Conservation (phyloP, 2,888 invertebrate genomes). For the Brenthis daphne region DNA sequence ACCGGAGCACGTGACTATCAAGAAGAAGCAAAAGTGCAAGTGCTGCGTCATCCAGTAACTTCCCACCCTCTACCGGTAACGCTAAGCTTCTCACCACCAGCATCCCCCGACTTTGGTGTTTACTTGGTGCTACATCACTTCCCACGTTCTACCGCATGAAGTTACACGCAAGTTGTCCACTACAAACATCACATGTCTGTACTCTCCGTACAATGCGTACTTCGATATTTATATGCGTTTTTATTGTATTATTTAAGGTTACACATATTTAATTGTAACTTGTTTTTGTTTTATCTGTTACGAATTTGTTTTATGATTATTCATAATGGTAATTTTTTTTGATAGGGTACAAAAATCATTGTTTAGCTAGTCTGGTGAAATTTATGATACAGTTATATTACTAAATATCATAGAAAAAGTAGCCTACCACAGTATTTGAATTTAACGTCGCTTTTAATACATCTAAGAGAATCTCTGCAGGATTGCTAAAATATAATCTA, state of each 20-base stretch:
- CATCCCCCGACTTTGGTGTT: conserved; percentile 56
- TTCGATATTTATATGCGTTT: conserved; percentile 36
- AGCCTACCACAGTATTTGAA: conserved; percentile 30
- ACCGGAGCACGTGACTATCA: conserved; percentile 95
- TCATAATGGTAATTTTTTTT: conserved; percentile 48
- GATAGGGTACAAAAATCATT: conserved; percentile 71
- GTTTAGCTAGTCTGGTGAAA: conserved; percentile 67
- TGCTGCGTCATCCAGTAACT: conserved; percentile 95
- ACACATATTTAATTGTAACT: conserved; percentile 29
- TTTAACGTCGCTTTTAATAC: conserved; percentile 34
- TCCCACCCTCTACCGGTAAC: conserved; percentile 51
- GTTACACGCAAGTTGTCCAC: conserved; percentile 43
- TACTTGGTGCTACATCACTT: conserved; percentile 72
- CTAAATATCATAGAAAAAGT: conserved; percentile 38
- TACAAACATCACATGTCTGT: conserved; percentile 12
- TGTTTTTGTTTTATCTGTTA: conserved; percentile 40
- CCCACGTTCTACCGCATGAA: conserved; percentile 48
- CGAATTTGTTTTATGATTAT: conserved; percentile 36
- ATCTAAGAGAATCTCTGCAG: conserved; percentile 65
- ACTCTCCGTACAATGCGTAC: conserved; percentile 36
- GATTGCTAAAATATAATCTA: conserved; percentile 40
- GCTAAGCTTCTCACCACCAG: conserved; percentile 52
- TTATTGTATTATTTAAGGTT: conserved; percentile 34
- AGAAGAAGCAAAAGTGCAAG: conserved; percentile 97
- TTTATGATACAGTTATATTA: conserved; percentile 10